Evolutionary conservation across 2,113 vertebrate genomes (phyloP), one percentile per base, ranked within the genome.

Genomic region (Dolichallabes microphthalmus): DNA sequence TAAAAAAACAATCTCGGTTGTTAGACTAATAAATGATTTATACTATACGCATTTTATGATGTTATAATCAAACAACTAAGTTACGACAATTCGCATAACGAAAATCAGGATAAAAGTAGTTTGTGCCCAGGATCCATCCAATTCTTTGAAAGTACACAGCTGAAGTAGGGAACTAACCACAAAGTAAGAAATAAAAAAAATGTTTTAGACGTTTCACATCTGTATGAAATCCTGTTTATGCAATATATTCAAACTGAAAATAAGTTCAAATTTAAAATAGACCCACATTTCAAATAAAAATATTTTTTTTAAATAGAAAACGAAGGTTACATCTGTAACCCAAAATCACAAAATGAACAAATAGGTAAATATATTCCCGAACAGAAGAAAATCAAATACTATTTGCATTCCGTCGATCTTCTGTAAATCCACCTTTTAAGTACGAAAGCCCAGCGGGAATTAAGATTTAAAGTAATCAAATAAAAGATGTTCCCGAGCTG

Each of bases 361-460:
- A 39, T 2, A 79, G 22, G 60, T 35, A 14, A 79, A 60, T 60
- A 79, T 58, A 20, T 25, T 60, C 55, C 30, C 1, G 30, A 58
- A 32, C 76, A 22, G 3, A 13, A 19, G 30, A 30, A 19, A 27
- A 58, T 35, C 30, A 25, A 52, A 22, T 68, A 14, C 25, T 82
- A 53, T 68, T 82, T 82, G 79, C 79, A 61, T 75, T 75, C 25
- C 10, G 17, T 32, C 45, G 79, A 81, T 68, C 39, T 50, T 52
- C 45, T 82, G 39, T 82, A 66, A 82, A 68, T 82, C 80, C 63
- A 55, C 52, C 27, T 32, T 82, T 82, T 82, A 68, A 53, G 61
- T 25, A 68, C 10, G n/a, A 55, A 32, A 66, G 15, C 61, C 80
- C 45, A 82, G 19, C 55, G 55, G 76, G 55, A 60, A 35, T 79